Evolutionary conservation across 2,113 vertebrate genomes (phyloP), one percentile per base, ranked within the genome.

Genomic region (Passerina amoena): DNA sequence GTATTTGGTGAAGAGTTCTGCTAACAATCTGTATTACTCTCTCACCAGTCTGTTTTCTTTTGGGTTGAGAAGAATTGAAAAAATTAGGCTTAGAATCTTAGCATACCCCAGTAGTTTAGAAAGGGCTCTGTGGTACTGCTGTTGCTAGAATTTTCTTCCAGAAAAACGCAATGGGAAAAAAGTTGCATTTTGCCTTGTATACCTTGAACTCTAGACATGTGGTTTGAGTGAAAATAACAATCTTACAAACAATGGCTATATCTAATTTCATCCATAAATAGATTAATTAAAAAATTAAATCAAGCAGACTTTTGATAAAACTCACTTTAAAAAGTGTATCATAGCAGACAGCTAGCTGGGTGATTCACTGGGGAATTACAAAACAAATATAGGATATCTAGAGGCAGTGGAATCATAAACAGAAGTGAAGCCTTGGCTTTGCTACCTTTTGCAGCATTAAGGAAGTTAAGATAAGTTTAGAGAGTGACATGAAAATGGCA

Each of bases 1-100:
- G 71, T 87, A 73, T 96, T 90, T 95, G 59, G 19, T 87, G 86
- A 88, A 85, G 50, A 69, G 44, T 80, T 94, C 81, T 96, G 61
- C 72, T 94, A 88, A 59, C 63, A 93, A 90, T 90, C 82, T 88
- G 54, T 80, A 85, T 72, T 77, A 61, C 22, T 61, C 27, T 85
- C 45, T 88, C 33, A 38, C 35, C 15, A 7, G 38, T 79, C 81
- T 87, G 54, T 79, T 89, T 92, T 72, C 50, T 85, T 85, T 65
- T 66, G 59, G 24, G 22, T 78, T 60, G 10, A 31, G 47, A 87
- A 79, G 30, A 57, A 50, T 5, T 61, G 65, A 84, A 83, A 79
- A 64, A 82, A 73, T 6, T 17, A 35, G 81, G 15, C 45, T 80
- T 82, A 53, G 79, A 94, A 69, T 59, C 25, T 86, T 77, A 88